A percentile compares a stretch with the other conserved stretches of the same genome.
These are phyloP conservation scores for Fringilla coelebs DNA, from an alignment of 2,797 vertebrate genomes.

Conservation along the genomic window DNA sequence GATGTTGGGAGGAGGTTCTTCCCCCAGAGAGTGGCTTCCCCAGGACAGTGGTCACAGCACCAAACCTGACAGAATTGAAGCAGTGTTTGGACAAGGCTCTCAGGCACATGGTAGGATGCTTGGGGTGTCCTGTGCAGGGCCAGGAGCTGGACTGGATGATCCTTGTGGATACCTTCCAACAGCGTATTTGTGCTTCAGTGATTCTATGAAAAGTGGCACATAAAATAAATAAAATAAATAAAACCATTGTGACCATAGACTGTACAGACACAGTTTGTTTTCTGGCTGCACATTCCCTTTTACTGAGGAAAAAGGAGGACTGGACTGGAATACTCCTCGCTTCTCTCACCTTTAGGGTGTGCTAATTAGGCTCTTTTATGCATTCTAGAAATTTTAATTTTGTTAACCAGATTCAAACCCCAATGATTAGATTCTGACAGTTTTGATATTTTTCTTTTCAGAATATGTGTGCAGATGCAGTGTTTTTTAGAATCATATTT, in stretches of 20 bases:
- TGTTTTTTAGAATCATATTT: neutral
- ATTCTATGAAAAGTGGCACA: neutral
- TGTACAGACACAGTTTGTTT: neutral
- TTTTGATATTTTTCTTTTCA: neutral
- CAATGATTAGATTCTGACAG: neutral
- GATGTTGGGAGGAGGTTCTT: neutral
- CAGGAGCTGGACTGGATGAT: neutral
- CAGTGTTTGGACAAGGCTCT: neutral
- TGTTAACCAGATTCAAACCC: neutral
- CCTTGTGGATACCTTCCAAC: neutral
- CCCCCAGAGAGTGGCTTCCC: neutral
- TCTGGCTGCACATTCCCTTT: neutral
- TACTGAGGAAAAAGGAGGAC: neutral
- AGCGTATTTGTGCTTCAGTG: neutral
- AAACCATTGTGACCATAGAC: neutral
- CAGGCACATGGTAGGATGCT: neutral
- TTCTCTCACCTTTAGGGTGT: neutral
- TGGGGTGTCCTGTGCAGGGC: neutral
- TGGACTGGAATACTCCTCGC: neutral
- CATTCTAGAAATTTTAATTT: neutral
- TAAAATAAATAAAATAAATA: neutral
- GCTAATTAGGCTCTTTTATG: neutral
- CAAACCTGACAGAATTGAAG: neutral
- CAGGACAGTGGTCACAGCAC: neutral
- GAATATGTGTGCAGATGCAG: neutral